Evolutionary conservation across 2,797 vertebrate genomes (phyloP).

Genomic region (Silurus aristotelis): DNA sequence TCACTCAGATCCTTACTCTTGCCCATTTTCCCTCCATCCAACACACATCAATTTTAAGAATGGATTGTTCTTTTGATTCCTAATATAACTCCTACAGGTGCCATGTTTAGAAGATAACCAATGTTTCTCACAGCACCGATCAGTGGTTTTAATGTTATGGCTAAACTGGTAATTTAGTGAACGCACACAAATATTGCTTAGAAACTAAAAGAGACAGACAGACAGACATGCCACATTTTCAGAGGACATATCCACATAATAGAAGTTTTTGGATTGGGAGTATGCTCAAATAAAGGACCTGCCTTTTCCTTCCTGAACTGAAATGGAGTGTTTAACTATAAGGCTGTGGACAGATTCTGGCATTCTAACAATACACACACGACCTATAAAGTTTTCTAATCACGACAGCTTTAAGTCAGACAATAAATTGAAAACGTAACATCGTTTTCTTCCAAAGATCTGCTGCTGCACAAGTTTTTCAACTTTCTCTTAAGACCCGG

Average conservation of each 20-base stretch:
- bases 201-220: not conserved
- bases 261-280: slow-evolving; percentile 9
- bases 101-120: too few species aligned
- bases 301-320: slow-evolving; percentile 32
- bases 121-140: too few species aligned
- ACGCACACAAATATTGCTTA: too few species aligned
- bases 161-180: too few species aligned
- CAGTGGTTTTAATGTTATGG: too few species aligned
- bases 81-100: too few species aligned
- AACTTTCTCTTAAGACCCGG: not conserved
- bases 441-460: not conserved
- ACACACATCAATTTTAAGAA: too few species aligned
- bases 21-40: too few species aligned
- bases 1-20: too few species aligned
- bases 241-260: slow-evolving; percentile 5
- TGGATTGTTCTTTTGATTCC: too few species aligned
- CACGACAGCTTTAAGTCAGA: not conserved
- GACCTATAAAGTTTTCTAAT: not conserved
- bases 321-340: not conserved
- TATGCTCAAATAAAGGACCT: slow-evolving; percentile 5
- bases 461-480: not conserved
- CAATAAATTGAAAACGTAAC: not conserved
- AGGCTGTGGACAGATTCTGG: not conserved
- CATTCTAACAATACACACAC: not conserved
- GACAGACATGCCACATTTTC: not conserved